Evolutionary conservation across 2,113 vertebrate species (phyloP).

Genomic region (Silurus asotus): DNA sequence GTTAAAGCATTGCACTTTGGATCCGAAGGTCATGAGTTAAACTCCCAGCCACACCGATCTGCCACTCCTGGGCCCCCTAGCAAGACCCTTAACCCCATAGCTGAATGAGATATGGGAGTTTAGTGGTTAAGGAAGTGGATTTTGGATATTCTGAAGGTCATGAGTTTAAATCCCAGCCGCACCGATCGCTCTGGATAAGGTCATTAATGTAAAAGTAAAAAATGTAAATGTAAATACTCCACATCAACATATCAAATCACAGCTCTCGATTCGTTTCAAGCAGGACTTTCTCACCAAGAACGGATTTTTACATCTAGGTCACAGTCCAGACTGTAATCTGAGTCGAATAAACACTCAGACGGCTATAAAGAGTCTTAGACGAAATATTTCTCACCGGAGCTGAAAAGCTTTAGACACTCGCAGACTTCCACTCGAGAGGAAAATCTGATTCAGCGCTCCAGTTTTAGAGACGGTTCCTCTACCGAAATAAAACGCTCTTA

Average conservation of each 20-base stretch:
- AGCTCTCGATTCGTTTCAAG: background rate
- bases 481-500: background rate
- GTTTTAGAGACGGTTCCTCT: background rate
- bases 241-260: background rate
- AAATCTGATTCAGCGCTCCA: background rate
- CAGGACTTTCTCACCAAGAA: background rate
- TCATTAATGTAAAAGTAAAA: too few relatives aligned
- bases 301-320: background rate
- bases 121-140: too few relatives aligned
- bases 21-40: too few relatives aligned
- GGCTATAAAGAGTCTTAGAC: background rate
- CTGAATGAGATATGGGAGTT: too few relatives aligned
- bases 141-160: too few relatives aligned
- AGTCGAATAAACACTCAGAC: background rate
- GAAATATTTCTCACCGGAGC: background rate
- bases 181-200: too few relatives aligned
- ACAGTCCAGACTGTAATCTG: constrained; percentile 12
- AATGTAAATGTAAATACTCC: background rate
- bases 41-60: too few relatives aligned
- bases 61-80: too few relatives aligned
- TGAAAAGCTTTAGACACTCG: background rate
- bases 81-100: too few relatives aligned
- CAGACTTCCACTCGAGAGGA: background rate
- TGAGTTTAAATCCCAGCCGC: too few relatives aligned
- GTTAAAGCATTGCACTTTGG: too few relatives aligned